These are phyloP conservation scores for Pelagia noctiluca DNA, from an alignment of 30 jellyfish, hydroid and myxozoan genomes.

Conservation along the genomic window DNA sequence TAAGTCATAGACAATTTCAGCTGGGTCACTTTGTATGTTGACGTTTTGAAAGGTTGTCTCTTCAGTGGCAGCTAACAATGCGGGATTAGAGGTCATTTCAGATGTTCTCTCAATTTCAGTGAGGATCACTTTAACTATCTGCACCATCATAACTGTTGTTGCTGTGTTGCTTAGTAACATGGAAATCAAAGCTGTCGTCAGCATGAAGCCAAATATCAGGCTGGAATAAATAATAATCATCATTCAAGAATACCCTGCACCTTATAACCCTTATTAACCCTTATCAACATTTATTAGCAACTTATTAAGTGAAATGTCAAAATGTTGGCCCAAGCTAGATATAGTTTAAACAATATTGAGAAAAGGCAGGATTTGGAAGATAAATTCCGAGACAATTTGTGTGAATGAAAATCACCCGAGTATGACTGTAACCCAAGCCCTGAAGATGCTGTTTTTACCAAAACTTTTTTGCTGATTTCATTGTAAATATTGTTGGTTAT, in stretches of 20 bases:
- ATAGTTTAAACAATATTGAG: background rate
- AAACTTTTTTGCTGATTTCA: no score
- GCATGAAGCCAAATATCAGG: constrained; percentile 81
- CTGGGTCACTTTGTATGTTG: no score
- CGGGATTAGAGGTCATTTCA: no score
- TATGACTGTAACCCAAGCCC: no score
- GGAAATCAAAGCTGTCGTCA: constrained; percentile 82
- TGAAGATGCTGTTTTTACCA: no score
- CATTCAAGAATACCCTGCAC: background rate
- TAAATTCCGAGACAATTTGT: background rate
- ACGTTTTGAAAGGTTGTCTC: no score
- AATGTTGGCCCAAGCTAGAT: background rate
- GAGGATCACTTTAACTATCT: constrained; percentile 79
- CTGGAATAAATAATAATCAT: constrained; percentile 27
- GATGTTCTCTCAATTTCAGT: constrained; percentile 63
- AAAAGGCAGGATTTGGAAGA: background rate
- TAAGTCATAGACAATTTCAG: no score
- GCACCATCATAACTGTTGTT: constrained; percentile 91
- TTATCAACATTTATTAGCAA: background rate
- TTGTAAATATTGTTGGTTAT: no score
- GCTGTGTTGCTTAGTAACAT: constrained; percentile 92
- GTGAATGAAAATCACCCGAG: background rate
- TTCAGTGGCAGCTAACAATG: no score
- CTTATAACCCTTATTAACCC: background rate
- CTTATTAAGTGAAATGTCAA: background rate